Evolutionary conservation across 2,113 vertebrate species (phyloP).

Genomic region (Scytalopus superciliaris): DNA sequence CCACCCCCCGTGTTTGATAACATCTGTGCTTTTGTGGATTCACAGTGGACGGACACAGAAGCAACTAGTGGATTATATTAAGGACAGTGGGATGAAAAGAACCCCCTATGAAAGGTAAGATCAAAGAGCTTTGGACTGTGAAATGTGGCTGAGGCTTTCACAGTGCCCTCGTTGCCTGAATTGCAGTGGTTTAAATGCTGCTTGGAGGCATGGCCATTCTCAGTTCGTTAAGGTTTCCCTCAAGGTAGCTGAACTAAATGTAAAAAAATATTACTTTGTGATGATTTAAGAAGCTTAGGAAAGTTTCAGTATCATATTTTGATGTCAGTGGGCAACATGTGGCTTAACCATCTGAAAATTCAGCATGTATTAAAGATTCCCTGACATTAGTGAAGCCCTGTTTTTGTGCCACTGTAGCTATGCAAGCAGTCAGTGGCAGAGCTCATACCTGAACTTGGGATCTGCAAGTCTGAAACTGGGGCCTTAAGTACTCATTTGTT

Average conservation of each 20-base stretch:
- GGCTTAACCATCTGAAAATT: neutral
- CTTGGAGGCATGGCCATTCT: neutral
- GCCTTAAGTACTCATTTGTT: neutral
- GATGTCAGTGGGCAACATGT: neutral
- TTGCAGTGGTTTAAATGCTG: neutral
- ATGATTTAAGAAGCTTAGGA: neutral
- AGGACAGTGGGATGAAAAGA: constrained; percentile 85
- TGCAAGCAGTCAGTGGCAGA: neutral
- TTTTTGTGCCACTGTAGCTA: neutral
- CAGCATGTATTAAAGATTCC: fast-evolving
- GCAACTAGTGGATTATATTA: constrained; percentile 91
- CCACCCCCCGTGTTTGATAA: neutral
- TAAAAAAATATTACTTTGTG: neutral
- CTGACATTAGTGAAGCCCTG: neutral
- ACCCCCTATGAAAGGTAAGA: constrained; percentile 89
- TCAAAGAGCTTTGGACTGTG: neutral
- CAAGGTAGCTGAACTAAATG: neutral
- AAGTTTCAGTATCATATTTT: neutral
- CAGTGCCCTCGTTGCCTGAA: neutral
- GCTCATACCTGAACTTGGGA: neutral
- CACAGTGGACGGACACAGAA: constrained; percentile 94
- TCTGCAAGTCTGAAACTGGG: neutral
- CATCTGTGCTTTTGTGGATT: constrained; percentile 26
- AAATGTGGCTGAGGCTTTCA: neutral
- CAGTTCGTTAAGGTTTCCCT: neutral